phyloP scores from a whole-genome alignment of 2,888 invertebrate species.

The Halictus quadricinctus region DNA sequence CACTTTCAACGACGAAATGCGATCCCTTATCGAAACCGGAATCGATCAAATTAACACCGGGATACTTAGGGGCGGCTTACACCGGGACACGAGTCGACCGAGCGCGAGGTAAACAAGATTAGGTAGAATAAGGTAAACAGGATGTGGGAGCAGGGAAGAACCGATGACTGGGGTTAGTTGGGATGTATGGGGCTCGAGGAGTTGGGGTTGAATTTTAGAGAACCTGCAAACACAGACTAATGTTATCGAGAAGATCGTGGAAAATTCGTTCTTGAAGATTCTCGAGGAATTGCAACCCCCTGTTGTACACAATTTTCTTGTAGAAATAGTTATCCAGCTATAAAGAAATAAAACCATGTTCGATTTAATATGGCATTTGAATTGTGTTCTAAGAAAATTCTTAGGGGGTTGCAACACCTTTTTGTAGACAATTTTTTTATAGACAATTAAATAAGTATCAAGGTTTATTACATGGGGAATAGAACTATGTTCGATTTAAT shows the following conservation, averaged over 20 bases:
- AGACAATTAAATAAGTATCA: too few relatives aligned
- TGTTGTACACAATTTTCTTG: background rate
- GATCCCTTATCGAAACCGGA: background rate
- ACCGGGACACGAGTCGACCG: conserved; percentile 3
- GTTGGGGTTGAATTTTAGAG: background rate
- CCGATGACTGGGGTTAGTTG: background rate
- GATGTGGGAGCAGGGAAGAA: background rate
- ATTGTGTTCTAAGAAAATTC: background rate
- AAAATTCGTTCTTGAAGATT: background rate
- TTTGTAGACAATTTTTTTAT: too few relatives aligned
- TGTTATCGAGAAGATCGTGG: background rate
- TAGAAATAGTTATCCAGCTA: background rate
- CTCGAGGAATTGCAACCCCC: background rate
- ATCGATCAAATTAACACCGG: conserved; percentile 26
- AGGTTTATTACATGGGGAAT: too few relatives aligned
- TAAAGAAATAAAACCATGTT: background rate
- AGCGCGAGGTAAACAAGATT: conserved; percentile 29
- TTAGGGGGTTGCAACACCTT: too few relatives aligned
- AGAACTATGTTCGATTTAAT: too few relatives aligned
- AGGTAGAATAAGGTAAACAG: conserved; percentile 22
- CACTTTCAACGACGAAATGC: background rate
- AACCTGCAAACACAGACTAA: background rate
- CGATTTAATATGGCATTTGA: background rate
- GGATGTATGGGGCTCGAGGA: background rate
- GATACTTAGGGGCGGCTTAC: conserved; percentile 2